These are phyloP conservation scores for Eupsilia transversa DNA, from an alignment of 2,888 invertebrate species.

Conservation along the genomic window DNA sequence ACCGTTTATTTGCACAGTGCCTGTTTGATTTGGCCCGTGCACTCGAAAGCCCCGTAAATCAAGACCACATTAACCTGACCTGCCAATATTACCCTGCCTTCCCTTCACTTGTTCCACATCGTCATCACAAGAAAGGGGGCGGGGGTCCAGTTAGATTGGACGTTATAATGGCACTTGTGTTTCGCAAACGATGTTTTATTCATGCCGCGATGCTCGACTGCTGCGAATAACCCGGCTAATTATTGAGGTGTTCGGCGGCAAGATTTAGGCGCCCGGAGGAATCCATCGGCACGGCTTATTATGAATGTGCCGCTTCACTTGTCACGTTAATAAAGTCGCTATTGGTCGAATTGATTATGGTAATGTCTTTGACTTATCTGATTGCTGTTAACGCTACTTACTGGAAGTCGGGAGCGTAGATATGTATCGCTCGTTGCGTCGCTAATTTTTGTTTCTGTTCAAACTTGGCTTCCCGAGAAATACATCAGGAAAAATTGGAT, in stretches of 20 bases:
- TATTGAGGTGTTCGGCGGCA: slow-evolving; percentile 84
- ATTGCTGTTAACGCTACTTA: slow-evolving; percentile 53
- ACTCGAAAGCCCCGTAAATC: slow-evolving; percentile 74
- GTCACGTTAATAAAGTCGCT: slow-evolving; percentile 76
- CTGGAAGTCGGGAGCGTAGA: slow-evolving; percentile 25
- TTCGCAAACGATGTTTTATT: slow-evolving; percentile 87
- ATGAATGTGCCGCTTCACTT: slow-evolving; percentile 77
- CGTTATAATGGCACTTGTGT: slow-evolving; percentile 80
- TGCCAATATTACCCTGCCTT: slow-evolving; percentile 49
- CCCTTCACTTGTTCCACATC: slow-evolving; percentile 39
- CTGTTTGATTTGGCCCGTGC: slow-evolving; percentile 79
- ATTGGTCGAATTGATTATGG: slow-evolving; percentile 70
- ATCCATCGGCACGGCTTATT: slow-evolving; percentile 71
- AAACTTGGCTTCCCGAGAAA: slow-evolving; percentile 28
- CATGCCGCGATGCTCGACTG: slow-evolving; percentile 84
- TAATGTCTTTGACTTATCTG: slow-evolving; percentile 67
- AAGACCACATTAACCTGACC: slow-evolving; percentile 71
- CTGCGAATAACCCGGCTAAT: slow-evolving; percentile 87
- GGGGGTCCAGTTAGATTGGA: slow-evolving; percentile 72
- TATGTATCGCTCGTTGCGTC: slow-evolving; percentile 43
- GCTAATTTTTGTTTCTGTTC: slow-evolving; percentile 50
- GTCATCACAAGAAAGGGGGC: slow-evolving; percentile 50
- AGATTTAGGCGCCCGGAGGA: slow-evolving; percentile 75
- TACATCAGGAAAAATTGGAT: slow-evolving; percentile 33
- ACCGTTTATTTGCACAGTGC: slow-evolving; percentile 77